These are phyloP conservation scores for Smittia sp. DNA, from an alignment of 2,888 invertebrate species.

Conservation along the genomic window DNA sequence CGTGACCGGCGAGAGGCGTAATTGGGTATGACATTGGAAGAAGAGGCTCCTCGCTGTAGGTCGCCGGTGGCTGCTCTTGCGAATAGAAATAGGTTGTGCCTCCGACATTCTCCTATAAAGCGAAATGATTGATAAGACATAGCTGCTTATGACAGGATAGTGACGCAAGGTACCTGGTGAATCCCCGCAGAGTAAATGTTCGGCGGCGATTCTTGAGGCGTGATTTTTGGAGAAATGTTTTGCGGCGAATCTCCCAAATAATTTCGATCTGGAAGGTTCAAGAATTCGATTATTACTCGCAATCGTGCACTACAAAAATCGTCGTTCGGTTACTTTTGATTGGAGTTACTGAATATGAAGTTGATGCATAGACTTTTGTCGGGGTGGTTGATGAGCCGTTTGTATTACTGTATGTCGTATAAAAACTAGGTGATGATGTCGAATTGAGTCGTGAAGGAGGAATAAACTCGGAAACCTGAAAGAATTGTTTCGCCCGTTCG, in stretches of 20 bases:
- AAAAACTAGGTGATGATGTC: constrained; percentile 40
- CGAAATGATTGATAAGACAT: too few relatives aligned
- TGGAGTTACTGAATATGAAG: constrained; percentile 45
- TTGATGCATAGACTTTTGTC: constrained; percentile 44
- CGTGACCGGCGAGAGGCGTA: constrained; percentile 46
- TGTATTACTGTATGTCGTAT: constrained; percentile 38
- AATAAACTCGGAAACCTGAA: constrained; percentile 39
- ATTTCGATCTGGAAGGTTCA: constrained; percentile 30
- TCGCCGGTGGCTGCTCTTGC: constrained; percentile 46
- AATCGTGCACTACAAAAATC: background rate
- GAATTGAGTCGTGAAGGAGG: constrained; percentile 40
- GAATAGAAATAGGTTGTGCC: constrained; percentile 94
- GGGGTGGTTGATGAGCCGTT: constrained; percentile 44
- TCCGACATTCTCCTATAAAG: constrained; percentile 76
- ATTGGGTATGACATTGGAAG: constrained; percentile 48
- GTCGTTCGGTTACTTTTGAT: constrained; percentile 42
- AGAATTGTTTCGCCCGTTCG: background rate
- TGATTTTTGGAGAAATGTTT: constrained; percentile 53
- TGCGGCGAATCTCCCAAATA: constrained; percentile 50
- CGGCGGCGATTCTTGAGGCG: constrained; percentile 56
- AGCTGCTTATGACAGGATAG: background rate
- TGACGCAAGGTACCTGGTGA: constrained; percentile 49
- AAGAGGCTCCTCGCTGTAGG: constrained; percentile 43
- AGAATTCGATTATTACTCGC: background rate
- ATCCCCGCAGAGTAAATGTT: constrained; percentile 50